Evolutionary conservation across 2,797 vertebrate genomes (phyloP).

Genomic region (Argya squamiceps): DNA sequence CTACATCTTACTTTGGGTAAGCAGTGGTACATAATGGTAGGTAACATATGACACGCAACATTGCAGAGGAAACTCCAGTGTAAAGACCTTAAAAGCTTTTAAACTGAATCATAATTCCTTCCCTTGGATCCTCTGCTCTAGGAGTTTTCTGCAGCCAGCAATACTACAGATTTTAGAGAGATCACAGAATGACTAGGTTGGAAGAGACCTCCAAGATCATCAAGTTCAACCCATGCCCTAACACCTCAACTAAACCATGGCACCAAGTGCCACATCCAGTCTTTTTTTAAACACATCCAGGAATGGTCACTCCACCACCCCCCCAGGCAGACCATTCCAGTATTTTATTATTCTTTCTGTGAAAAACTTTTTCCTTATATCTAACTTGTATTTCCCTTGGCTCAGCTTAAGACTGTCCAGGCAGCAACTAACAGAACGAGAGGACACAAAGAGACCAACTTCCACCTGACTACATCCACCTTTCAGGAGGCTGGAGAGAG

Average conservation of each 20-base stretch:
- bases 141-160: neutral
- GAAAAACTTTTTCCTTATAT: neutral
- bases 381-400: neutral
- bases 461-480: neutral
- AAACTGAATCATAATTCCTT: neutral
- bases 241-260: neutral
- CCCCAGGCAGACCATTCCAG: neutral
- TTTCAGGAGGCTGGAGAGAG: neutral
- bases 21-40: rapidly evolving
- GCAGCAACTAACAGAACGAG: no score
- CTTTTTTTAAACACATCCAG: neutral
- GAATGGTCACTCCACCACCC: neutral
- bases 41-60: neutral
- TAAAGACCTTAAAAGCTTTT: neutral
- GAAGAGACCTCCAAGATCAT: neutral
- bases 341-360: neutral
- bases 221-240: neutral
- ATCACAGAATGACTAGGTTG: neutral
- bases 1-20: neutral
- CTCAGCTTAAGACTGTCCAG: neutral
- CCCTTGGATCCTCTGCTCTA: neutral
- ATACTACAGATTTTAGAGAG: neutral
- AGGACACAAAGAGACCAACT: neutral
- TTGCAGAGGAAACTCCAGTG: neutral
- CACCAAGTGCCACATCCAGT: neutral